A percentile compares a stretch with the other conserved stretches of the same genome.
phyloP scores from a whole-genome alignment of 1,140 invertebrate species.

The Drosophila bifasciata region DNA sequence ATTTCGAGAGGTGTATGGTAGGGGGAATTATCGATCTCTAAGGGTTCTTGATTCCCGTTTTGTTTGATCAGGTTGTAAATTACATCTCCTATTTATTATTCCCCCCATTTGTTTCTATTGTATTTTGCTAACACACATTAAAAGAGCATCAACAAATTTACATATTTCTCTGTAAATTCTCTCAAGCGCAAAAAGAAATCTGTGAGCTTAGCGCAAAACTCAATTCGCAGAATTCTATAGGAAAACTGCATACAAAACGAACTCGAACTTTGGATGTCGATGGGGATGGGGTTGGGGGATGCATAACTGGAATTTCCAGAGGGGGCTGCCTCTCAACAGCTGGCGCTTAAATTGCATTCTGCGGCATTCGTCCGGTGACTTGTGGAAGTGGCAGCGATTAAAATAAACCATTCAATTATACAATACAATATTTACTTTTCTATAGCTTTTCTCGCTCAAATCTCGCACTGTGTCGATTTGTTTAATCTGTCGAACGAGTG shows the following conservation, averaged over 20 bases:
- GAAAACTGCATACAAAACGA: slow-evolving; percentile 2
- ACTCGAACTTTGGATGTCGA: slow-evolving; percentile 19
- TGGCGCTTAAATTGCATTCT: slow-evolving; percentile 35
- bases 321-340: slow-evolving; percentile 6
- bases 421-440: slow-evolving; percentile 23
- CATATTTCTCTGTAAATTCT: slow-evolving; percentile 5
- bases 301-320: slow-evolving; percentile 21
- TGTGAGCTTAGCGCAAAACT: background rate
- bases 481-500: background rate
- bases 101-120: too few relatives aligned
- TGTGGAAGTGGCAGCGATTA: slow-evolving; percentile 15
- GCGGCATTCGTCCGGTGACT: background rate
- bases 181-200: slow-evolving; percentile 15
- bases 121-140: background rate
- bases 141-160: too few relatives aligned
- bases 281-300: background rate
- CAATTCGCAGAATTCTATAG: slow-evolving; percentile 24
- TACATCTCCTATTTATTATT: too few relatives aligned
- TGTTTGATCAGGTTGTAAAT: too few relatives aligned
- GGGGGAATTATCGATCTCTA: too few relatives aligned
- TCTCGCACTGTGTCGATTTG: too few relatives aligned
- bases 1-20: too few relatives aligned
- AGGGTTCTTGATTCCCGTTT: too few relatives aligned
- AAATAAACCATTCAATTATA: slow-evolving; percentile 30
- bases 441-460: slow-evolving; percentile 19